phyloP scores from a whole-genome alignment of 35 echinoderm and acorn worm genomes.

The Lytechinus variegatus region DNA sequence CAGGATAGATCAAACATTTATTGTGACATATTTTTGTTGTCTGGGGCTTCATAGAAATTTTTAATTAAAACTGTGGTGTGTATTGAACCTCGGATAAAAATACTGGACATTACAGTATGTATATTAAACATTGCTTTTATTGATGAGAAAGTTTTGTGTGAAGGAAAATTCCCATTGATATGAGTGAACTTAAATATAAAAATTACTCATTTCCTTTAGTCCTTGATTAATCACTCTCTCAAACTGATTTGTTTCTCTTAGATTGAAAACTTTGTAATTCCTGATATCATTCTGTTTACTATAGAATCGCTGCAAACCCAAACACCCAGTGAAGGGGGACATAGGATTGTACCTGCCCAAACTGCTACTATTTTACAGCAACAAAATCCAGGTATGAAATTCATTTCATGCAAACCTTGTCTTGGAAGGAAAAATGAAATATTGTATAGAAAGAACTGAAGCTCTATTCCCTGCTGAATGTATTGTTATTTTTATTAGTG shows the following conservation, averaged over 20 bases:
- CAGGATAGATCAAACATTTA: too few relatives aligned
- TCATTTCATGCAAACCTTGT: not conserved
- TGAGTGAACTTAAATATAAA: not conserved
- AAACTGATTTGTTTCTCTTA: not conserved
- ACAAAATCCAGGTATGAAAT: not conserved
- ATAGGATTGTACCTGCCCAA: not conserved
- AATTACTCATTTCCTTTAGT: not conserved
- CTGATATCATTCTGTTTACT: not conserved
- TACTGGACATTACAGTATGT: too few relatives aligned
- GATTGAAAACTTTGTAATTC: not conserved
- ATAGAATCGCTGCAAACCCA: not conserved
- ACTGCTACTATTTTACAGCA: not conserved
- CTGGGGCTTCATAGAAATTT: too few relatives aligned
- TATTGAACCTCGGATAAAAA: too few relatives aligned
- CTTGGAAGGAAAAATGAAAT: not conserved
- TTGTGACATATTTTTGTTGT: too few relatives aligned
- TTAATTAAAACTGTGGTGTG: too few relatives aligned
- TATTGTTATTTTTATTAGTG: not conserved
- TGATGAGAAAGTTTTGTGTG: too few relatives aligned
- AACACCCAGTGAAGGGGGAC: not conserved
- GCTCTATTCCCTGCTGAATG: not conserved
- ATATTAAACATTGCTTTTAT: too few relatives aligned
- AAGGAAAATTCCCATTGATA: too few relatives aligned
- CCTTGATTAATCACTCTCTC: not conserved
- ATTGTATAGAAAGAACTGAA: not conserved